phyloP scores from a whole-genome alignment of 2,113 vertebrate species.

The Chaetodon trifascialis region DNA sequence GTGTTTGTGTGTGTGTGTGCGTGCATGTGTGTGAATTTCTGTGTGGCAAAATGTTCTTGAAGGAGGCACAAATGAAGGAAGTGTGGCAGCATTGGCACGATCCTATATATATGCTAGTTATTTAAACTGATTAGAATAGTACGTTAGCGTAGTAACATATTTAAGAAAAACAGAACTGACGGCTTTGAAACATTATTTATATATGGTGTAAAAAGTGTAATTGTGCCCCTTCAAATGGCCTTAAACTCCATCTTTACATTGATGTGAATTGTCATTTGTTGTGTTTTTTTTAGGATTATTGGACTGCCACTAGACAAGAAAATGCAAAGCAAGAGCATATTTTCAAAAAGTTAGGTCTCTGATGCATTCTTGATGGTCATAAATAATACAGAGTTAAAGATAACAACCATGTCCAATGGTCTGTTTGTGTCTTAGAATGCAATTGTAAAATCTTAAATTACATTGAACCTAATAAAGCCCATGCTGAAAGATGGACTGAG shows the following conservation, averaged over 20 bases:
- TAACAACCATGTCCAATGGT: constrained; percentile 49
- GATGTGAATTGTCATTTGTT: constrained; percentile 71
- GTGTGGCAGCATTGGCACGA: constrained; percentile 71
- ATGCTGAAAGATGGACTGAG: constrained; percentile 39
- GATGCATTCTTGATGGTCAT: constrained; percentile 26
- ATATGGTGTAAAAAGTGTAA: constrained; percentile 75
- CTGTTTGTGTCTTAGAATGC: constrained; percentile 74
- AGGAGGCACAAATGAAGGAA: constrained; percentile 72
- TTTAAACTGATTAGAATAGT: constrained; percentile 84
- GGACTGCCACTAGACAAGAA: constrained; percentile 51
- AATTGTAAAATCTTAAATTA: constrained; percentile 67
- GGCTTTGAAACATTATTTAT: constrained; percentile 82
- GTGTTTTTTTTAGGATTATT: constrained; percentile 64
- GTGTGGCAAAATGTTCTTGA: constrained; percentile 57
- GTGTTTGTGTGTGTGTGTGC: constrained; percentile 30
- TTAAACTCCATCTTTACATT: constrained; percentile 78
- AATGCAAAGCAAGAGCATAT: constrained; percentile 36
- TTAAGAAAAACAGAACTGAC: constrained; percentile 74
- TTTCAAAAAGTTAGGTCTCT: constrained; percentile 19
- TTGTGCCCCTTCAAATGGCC: constrained; percentile 80
- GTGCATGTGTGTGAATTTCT: constrained; percentile 41
- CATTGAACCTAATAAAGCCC: constrained; percentile 79
- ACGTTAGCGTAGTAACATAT: constrained; percentile 81
- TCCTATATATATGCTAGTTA: constrained; percentile 81
- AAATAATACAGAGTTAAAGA: constrained; percentile 33